Evolutionary conservation across 2,797 vertebrate genomes (phyloP).

Genomic region (Tragelaphus oryx): DNA sequence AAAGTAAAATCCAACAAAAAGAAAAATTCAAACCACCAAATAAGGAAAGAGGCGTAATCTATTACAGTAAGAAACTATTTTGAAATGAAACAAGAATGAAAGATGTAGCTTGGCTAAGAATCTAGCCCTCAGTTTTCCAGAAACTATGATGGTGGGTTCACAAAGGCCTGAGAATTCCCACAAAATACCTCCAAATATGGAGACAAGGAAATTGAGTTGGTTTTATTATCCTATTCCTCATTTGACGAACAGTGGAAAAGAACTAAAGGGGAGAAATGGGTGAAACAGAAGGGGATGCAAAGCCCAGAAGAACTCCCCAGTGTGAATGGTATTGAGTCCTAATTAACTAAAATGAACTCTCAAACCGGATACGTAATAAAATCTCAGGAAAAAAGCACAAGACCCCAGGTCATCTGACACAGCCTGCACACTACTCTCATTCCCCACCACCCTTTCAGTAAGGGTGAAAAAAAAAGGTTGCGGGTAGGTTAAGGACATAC

Average conservation of each 20-base stretch:
- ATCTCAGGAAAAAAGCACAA: not conserved
- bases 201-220: conserved; percentile 30
- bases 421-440: not conserved
- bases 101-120: not conserved
- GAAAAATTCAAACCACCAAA: not conserved
- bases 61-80: not conserved
- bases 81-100: not conserved
- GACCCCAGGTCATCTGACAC: not conserved
- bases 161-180: conserved; percentile 44
- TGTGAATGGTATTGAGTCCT: not conserved
- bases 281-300: not conserved
- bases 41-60: not conserved
- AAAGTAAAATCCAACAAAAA: not conserved
- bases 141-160: not conserved
- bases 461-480: not conserved
- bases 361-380: not conserved
- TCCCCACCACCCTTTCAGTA: not conserved
- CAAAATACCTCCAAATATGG: conserved; percentile 35
- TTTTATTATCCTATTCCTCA: not conserved
- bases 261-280: not conserved
- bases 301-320: not conserved
- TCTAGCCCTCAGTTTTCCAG: conserved; percentile 3
- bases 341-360: not conserved
- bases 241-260: not conserved
- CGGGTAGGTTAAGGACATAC: not conserved